Conservation (phyloP, 1,140 invertebrate species). For the Conopomorpha cramerella region DNA sequence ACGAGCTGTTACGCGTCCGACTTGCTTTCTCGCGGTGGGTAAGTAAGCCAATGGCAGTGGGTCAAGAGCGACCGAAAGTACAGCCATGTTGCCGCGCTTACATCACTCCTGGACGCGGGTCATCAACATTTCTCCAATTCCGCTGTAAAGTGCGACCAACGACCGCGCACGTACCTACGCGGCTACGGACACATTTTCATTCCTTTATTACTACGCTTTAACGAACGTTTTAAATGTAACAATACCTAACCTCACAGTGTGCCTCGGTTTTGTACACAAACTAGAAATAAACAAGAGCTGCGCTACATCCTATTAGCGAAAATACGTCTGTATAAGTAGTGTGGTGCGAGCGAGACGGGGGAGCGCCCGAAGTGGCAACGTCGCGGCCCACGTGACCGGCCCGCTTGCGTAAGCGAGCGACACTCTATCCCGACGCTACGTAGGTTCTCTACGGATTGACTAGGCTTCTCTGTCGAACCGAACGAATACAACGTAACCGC, state of each 20-base stretch:
- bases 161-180: no score
- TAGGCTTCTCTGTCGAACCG: no score
- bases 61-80: slow-evolving; percentile 57
- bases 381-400: slow-evolving; percentile 47
- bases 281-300: no score
- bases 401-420: slow-evolving; percentile 55
- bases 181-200: no score
- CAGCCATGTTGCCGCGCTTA: slow-evolving; percentile 42
- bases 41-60: slow-evolving; percentile 55
- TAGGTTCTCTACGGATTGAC: slow-evolving; percentile 16
- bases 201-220: no score
- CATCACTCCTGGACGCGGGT: slow-evolving; percentile 34
- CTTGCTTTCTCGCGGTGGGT: slow-evolving; percentile 55
- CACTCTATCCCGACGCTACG: slow-evolving; percentile 15
- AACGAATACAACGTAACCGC: no score
- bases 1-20: slow-evolving; percentile 38
- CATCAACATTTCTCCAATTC: slow-evolving; percentile 35
- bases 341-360: slow-evolving; percentile 29
- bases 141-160: no score
- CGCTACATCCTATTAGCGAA: no score
- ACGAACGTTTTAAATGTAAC: no score
- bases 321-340: no score
- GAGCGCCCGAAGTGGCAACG: slow-evolving; percentile 36
- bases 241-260: no score
- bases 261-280: no score